These are phyloP conservation scores for Sylvicola cinctus DNA, from an alignment of 2,888 invertebrate species.

Conservation along the genomic window DNA sequence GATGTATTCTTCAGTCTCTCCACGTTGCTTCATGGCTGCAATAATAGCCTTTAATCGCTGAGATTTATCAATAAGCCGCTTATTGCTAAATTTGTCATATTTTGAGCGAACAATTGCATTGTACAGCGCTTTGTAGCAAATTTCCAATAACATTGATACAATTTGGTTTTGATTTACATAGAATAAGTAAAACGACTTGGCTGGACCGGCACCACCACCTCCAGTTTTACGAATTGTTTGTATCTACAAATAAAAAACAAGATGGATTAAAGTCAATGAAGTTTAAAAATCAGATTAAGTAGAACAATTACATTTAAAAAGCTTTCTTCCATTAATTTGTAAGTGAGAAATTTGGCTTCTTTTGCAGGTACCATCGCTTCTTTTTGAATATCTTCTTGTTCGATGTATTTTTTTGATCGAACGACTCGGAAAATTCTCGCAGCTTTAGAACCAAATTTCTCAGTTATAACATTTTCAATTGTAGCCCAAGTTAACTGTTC, in stretches of 20 bases:
- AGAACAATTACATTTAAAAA: background rate
- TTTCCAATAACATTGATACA: slow-evolving; percentile 43
- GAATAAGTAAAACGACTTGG: slow-evolving; percentile 62
- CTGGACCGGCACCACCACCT: slow-evolving; percentile 47
- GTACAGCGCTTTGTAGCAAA: slow-evolving; percentile 46
- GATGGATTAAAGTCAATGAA: background rate
- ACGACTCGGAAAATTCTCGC: slow-evolving; percentile 63
- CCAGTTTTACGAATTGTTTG: slow-evolving; percentile 54
- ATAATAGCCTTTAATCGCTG: slow-evolving; percentile 65
- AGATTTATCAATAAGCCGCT: slow-evolving; percentile 68
- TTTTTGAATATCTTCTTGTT: slow-evolving; percentile 82
- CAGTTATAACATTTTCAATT: slow-evolving; percentile 62
- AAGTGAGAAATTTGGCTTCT: slow-evolving; percentile 75
- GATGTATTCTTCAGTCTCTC: slow-evolving; percentile 57
- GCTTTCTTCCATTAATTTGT: slow-evolving; percentile 56
- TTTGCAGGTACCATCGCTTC: slow-evolving; percentile 86
- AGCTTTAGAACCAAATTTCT: slow-evolving; percentile 69
- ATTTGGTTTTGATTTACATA: slow-evolving; percentile 49
- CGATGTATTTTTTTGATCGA: slow-evolving; percentile 57
- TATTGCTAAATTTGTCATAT: slow-evolving; percentile 43
- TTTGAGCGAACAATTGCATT: slow-evolving; percentile 46
- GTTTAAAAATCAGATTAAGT: slow-evolving; percentile 25
- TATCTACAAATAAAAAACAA: slow-evolving; percentile 28
- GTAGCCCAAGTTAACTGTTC: slow-evolving; percentile 41
- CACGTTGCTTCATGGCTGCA: slow-evolving; percentile 55